Evolutionary conservation across 2,113 vertebrate genomes (phyloP), one percentile per base, ranked within the genome.

Genomic region (Epinephelus moara): DNA sequence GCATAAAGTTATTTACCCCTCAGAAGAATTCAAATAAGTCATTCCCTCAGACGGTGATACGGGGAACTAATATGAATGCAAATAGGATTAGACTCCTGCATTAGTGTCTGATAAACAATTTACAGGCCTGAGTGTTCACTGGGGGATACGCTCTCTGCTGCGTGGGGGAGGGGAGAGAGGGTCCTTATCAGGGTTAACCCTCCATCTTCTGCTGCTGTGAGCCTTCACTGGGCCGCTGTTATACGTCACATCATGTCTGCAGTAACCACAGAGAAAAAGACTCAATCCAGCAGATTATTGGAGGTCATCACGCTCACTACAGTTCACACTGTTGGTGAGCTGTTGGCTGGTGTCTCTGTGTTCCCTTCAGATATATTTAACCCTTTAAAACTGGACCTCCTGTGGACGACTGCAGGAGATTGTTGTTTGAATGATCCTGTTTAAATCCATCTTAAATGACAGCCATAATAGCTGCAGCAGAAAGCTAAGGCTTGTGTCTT

Each of bases 1-100:
- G 96, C 96, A 96, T 96, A 95, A 96, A 96, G 95, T 95, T 95
- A 95, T 96, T 96, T 94, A 95, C 94, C 94, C 96, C 96, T 97
- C 96, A 94, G 95, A 97, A 96, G 97, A 95, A 96, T 97, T 97
- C 96, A 95, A 97, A 97, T 96, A 93, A 95, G 95, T 94, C 94
- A 96, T 96, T 96, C 96, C 96, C 83, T 95, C 93, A 94, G 96
- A 96, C 90, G 94, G 95, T 91, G 97, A 96, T 96, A 96, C 94
- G 94, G 90, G 91, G 90, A 96, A 95, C 95, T 97, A 97, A 97
- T 97, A 96, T 97, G 96, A 98, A 98, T 97, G 96, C 96, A 97
- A 98, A 98, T 97, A 95, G 97, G 97, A 97, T 98, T 97, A 98
- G 94, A 93, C 91, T 91, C 72, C 93, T 95, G 95, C 94, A 96